Evolutionary conservation across 2,797 vertebrate species (phyloP).

Genomic region (Alectoris magna): DNA sequence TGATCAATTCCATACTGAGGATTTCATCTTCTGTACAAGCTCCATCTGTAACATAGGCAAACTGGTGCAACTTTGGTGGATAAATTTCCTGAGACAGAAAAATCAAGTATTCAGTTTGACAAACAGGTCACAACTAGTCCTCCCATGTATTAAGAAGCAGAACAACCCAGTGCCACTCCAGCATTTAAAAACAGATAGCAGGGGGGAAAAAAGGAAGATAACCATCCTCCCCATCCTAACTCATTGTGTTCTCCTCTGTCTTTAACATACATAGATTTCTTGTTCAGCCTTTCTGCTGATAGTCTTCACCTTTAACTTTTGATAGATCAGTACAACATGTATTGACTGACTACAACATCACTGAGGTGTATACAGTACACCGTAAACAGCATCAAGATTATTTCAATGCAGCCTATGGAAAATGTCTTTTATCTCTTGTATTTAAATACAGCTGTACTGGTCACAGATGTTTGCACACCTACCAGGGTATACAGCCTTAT

Average conservation of each 20-base stretch:
- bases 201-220: background rate
- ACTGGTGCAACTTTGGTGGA: constrained; percentile 95
- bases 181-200: background rate
- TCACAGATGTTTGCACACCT: background rate
- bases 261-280: background rate
- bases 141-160: background rate
- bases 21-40: constrained; percentile 96
- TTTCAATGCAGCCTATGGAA: background rate
- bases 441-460: background rate
- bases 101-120: background rate
- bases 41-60: constrained; percentile 95
- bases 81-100: constrained; percentile 90
- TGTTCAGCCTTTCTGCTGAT: background rate
- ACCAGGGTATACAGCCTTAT: background rate
- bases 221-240: background rate
- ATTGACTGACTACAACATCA: background rate
- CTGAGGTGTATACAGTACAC: background rate
- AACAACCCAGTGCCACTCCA: background rate
- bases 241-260: background rate
- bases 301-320: background rate
- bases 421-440: background rate
- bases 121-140: background rate
- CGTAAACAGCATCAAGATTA: background rate
- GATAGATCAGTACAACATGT: background rate
- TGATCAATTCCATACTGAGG: constrained; percentile 93